Evolutionary conservation across 2,797 vertebrate species (phyloP).

Genomic region (Hapalemur alaotrensis): DNA sequence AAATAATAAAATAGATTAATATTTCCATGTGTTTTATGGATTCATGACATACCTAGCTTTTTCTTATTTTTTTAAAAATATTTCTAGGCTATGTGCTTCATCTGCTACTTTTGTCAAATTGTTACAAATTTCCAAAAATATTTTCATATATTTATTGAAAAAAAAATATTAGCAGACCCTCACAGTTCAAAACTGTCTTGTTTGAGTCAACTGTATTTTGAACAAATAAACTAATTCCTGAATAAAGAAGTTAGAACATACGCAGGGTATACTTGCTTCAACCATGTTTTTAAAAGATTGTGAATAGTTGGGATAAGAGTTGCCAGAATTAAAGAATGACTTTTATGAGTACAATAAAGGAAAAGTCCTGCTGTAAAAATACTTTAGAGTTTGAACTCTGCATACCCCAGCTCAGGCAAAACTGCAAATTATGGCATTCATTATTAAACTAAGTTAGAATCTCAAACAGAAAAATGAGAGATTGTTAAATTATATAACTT

Average conservation of each 20-base stretch:
- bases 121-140: neutral
- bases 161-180: neutral
- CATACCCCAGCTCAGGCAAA: conserved; percentile 47
- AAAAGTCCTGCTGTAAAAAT: conserved; percentile 67
- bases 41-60: neutral
- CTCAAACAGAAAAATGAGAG: conserved; percentile 63
- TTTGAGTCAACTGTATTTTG: conserved; percentile 4
- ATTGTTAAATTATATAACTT: conserved; percentile 77
- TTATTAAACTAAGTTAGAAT: conserved; percentile 63
- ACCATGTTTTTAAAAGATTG: conserved; percentile 65
- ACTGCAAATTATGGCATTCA: conserved; percentile 55
- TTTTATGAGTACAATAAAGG: conserved; percentile 72
- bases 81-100: neutral
- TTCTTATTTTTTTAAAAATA: neutral
- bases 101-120: neutral
- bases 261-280: conserved; percentile 1
- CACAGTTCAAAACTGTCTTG: neutral
- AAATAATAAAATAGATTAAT: neutral
- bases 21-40: neutral
- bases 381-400: conserved; percentile 56
- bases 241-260: neutral
- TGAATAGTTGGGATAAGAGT: conserved; percentile 71
- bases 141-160: neutral
- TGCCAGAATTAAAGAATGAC: conserved; percentile 70
- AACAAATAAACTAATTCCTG: conserved; percentile 60